phyloP scores from a whole-genome alignment of 1,140 invertebrate species.

The Tetragnatha versicolor region DNA sequence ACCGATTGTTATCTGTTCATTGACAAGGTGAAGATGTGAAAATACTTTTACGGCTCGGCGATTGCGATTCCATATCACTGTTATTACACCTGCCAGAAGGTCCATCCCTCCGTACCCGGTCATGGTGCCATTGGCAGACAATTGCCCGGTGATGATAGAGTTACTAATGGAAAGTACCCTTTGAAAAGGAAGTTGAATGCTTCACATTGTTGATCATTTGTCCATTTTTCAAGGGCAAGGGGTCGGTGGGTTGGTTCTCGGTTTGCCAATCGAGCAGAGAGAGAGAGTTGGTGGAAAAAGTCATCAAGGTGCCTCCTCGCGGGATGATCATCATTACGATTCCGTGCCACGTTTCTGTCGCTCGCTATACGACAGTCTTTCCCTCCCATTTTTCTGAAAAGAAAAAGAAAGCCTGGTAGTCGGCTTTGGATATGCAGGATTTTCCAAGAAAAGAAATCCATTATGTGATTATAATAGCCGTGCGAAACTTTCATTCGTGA shows the following conservation, averaged over 20 bases:
- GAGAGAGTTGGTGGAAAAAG: too few species aligned
- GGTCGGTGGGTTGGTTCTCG: conserved; percentile 22
- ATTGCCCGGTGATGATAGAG: conserved; percentile 18
- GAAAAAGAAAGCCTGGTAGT: too few species aligned
- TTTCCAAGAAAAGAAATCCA: too few species aligned
- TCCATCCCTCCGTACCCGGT: not conserved
- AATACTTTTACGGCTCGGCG: conserved; percentile 46
- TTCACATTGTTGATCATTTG: conserved; percentile 34
- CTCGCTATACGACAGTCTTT: too few species aligned
- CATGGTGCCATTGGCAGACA: not conserved
- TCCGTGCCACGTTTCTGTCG: too few species aligned
- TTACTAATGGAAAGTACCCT: conserved; percentile 23
- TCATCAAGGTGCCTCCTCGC: too few species aligned
- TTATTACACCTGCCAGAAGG: conserved; percentile 11
- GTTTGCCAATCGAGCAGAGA: conserved; percentile 24
- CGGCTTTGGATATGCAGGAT: too few species aligned
- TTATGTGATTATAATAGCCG: too few species aligned
- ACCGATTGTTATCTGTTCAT: conserved; percentile 40
- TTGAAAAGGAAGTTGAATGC: not conserved
- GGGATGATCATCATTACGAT: too few species aligned
- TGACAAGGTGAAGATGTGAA: conserved; percentile 49
- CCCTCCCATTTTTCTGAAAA: too few species aligned
- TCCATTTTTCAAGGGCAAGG: conserved; percentile 35
- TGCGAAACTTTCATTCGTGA: too few species aligned
- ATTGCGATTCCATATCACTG: conserved; percentile 13